phyloP scores from a whole-genome alignment of 1,140 invertebrate genomes.

The Apis laboriosa region DNA sequence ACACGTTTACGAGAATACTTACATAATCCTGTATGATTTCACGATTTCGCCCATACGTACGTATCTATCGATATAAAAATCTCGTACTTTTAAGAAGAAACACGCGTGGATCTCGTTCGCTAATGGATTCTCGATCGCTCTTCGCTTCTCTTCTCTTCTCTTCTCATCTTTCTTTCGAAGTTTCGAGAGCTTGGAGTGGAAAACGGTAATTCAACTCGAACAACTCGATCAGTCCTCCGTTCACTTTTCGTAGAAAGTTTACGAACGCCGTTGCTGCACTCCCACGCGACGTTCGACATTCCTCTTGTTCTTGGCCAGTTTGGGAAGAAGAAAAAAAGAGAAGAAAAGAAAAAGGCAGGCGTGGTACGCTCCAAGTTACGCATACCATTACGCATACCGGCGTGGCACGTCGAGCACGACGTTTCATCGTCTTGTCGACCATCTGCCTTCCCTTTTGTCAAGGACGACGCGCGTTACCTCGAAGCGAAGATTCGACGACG shows the following conservation, averaged over 20 bases:
- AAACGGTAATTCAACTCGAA: neutral
- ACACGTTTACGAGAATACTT: conserved; percentile 51
- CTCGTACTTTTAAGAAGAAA: conserved; percentile 29
- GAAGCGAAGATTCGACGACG: conserved; percentile 65
- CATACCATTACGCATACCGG: conserved; percentile 49
- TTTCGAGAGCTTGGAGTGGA: neutral
- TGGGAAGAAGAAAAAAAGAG: neutral
- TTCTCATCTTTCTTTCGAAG: neutral
- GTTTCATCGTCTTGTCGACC: conserved; percentile 60
- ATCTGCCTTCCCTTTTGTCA: conserved; percentile 70
- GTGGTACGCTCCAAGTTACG: conserved; percentile 35
- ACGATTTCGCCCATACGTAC: neutral
- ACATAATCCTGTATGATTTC: conserved; percentile 46
- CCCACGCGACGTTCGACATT: conserved; percentile 33
- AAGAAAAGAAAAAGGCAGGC: conserved; percentile 31
- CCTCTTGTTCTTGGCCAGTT: conserved; percentile 53
- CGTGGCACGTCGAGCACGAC: conserved; percentile 37
- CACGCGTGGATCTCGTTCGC: neutral
- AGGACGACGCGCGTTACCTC: conserved; percentile 64
- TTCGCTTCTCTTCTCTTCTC: neutral
- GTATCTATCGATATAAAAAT: conserved; percentile 27
- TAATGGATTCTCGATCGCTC: conserved; percentile 6
- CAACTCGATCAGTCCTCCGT: conserved; percentile 37
- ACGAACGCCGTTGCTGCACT: neutral
- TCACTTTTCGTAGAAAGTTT: conserved; percentile 35